These are phyloP conservation scores for Aix galericulata DNA, from an alignment of 2,113 vertebrate genomes.

Conservation along the genomic window DNA sequence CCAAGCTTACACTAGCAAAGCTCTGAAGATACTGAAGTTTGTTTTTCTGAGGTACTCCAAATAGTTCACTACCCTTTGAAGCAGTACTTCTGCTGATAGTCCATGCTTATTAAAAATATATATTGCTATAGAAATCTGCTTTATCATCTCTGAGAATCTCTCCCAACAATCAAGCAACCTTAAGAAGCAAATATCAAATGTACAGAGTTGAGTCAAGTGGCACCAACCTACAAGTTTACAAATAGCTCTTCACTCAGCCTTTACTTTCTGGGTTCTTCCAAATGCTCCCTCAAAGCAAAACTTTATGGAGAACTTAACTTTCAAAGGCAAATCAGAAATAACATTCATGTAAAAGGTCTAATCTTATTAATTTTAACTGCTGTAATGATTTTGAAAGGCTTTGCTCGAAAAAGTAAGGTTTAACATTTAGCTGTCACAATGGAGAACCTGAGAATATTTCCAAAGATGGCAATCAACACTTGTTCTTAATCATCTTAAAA, in stretches of 20 bases:
- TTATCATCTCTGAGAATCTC: not conserved
- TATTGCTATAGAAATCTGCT: not conserved
- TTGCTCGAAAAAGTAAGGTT: not conserved
- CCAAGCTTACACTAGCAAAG: not conserved
- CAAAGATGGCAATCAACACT: not conserved
- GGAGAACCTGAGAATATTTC: not conserved
- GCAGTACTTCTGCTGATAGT: not conserved
- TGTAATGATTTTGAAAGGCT: not conserved
- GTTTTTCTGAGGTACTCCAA: not conserved
- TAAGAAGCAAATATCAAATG: not conserved
- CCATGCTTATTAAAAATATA: not conserved
- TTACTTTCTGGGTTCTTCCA: not conserved
- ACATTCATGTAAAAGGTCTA: not conserved
- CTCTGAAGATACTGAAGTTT: not conserved
- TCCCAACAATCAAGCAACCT: not conserved
- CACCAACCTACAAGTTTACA: not conserved
- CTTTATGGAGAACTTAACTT: rapidly evolving
- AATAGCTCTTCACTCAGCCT: not conserved
- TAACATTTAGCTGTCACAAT: not conserved
- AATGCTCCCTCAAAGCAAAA: not conserved
- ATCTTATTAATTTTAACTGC: not conserved
- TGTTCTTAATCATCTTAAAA: not conserved
- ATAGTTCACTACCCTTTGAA: not conserved
- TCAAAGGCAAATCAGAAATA: not conserved
- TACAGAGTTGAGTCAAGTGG: not conserved